Evolutionary conservation across 2,113 vertebrate species (phyloP).

Genomic region (Corythaixoides concolor): DNA sequence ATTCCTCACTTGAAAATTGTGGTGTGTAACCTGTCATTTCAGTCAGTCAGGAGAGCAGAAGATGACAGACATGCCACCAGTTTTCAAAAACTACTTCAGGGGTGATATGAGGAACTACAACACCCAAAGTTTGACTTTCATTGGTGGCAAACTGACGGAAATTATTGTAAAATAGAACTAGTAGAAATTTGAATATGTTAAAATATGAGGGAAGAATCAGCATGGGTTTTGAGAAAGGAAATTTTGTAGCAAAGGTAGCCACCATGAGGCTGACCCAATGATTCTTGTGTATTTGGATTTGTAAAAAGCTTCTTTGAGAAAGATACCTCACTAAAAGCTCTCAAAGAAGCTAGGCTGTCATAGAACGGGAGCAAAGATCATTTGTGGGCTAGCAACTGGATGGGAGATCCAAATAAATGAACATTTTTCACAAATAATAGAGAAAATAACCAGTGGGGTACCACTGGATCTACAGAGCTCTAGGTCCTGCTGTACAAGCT

Average conservation of each 20-base stretch:
- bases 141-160: not conserved
- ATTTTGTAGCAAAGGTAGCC: not conserved
- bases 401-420: not conserved
- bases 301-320: not conserved
- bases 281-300: not conserved
- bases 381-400: not conserved
- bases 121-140: not conserved
- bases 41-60: not conserved
- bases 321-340: not conserved
- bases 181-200: not conserved
- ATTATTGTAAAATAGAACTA: not conserved
- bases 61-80: not conserved
- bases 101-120: not conserved
- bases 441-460: not conserved
- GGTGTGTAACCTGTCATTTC: not conserved
- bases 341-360: not conserved
- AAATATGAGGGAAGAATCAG: not conserved
- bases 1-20: not conserved
- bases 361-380: not conserved
- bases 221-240: not conserved
- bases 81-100: not conserved
- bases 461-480: not conserved
- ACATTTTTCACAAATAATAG: not conserved
- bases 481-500: not conserved
- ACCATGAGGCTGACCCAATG: not conserved